Conservation (phyloP, 2,888 invertebrate genomes). For the Steinernema hermaphroditum region DNA sequence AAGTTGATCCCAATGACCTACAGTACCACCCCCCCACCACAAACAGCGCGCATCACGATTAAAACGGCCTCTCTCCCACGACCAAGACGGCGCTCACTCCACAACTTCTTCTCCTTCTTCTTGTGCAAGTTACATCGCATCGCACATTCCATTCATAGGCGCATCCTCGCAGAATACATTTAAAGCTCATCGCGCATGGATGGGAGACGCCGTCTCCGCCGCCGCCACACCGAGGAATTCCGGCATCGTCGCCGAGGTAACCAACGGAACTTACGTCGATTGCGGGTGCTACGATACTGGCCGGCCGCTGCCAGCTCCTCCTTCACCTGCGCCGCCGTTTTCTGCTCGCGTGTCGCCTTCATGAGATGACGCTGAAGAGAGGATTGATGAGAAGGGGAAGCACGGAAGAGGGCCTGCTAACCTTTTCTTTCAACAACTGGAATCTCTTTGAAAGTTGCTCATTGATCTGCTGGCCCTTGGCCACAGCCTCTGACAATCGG, state of each 20-base stretch:
- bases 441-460: slow-evolving; percentile 5
- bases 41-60: no score
- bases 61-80: no score
- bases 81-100: no score
- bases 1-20: no score
- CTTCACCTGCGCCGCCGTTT: slow-evolving; percentile 11
- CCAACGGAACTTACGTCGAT: background rate
- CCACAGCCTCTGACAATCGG: background rate
- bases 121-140: slow-evolving; percentile 15
- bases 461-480: slow-evolving; percentile 5
- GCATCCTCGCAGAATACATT: slow-evolving; percentile 20
- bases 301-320: slow-evolving; percentile 10
- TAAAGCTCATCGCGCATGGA: slow-evolving; percentile 7
- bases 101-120: background rate
- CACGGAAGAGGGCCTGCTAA: no score
- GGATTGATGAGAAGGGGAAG: no score
- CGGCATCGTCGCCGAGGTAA: background rate
- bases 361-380: background rate
- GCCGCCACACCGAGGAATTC: background rate
- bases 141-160: slow-evolving; percentile 18
- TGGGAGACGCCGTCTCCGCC: background rate
- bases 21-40: no score
- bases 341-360: slow-evolving; percentile 12
- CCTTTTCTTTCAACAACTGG: slow-evolving; percentile 15
- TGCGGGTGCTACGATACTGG: slow-evolving; percentile 16